These are phyloP conservation scores for Diorhabda sublineata DNA, from an alignment of 1,140 invertebrate genomes.

Conservation along the genomic window DNA sequence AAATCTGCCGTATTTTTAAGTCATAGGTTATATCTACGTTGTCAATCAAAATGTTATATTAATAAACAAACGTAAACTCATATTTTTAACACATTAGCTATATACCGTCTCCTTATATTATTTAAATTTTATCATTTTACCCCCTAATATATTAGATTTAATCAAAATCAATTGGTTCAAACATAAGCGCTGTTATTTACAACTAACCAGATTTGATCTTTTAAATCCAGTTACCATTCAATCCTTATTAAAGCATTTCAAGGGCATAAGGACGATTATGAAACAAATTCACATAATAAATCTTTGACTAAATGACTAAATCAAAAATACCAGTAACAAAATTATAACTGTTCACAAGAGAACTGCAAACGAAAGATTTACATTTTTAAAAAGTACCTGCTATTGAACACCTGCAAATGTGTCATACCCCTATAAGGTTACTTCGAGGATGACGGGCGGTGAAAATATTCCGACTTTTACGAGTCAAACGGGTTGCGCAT, in stretches of 20 bases:
- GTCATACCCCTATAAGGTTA: slow-evolving; percentile 13
- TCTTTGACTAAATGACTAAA: not conserved
- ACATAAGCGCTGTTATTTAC: not conserved
- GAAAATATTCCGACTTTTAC: not conserved
- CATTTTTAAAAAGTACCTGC: slow-evolving; percentile 10
- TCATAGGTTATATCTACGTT: too few relatives aligned
- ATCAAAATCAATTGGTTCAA: too few relatives aligned
- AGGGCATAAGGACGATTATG: not conserved
- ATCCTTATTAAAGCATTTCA: not conserved
- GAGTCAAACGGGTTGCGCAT: too few relatives aligned
- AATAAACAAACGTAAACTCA: too few relatives aligned
- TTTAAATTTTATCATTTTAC: too few relatives aligned
- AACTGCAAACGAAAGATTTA: not conserved
- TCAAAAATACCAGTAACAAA: not conserved
- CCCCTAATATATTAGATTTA: too few relatives aligned
- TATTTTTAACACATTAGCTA: too few relatives aligned
- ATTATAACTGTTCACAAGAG: not conserved
- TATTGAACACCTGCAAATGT: slow-evolving; percentile 14
- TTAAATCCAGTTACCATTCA: not conserved
- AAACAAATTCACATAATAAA: slow-evolving; percentile 5
- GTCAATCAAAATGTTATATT: too few relatives aligned
- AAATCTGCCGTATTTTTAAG: too few relatives aligned
- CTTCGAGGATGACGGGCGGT: not conserved
- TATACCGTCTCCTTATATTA: too few relatives aligned
- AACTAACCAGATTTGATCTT: not conserved